A percentile compares a stretch with the other conserved stretches of the same genome.
Conservation (phyloP, 2,113 vertebrate genomes). For the Nymphicus hollandicus region DNA sequence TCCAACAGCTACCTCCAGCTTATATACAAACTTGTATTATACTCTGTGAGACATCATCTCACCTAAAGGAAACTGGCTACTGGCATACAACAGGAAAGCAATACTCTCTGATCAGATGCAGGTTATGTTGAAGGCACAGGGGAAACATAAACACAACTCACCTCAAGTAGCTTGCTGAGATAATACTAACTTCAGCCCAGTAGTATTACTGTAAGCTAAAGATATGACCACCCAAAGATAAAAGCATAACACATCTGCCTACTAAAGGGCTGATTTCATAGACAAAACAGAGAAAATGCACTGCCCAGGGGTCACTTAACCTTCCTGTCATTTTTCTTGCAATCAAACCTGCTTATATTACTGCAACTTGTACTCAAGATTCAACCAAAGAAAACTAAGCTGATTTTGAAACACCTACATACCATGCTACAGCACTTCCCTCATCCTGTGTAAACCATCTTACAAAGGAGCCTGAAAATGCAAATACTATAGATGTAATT, state of each 20-base stretch:
- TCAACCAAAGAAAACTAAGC: neutral
- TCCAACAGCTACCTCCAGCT: neutral
- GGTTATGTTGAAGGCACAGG: neutral
- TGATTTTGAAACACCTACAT: neutral
- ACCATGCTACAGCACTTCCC: no score
- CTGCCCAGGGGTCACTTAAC: neutral
- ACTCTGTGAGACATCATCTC: neutral
- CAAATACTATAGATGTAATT: neutral
- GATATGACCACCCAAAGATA: neutral
- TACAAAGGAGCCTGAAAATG: neutral
- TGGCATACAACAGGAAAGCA: neutral
- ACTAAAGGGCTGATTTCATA: neutral
- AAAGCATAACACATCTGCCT: neutral
- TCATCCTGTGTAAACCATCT: accelerated
- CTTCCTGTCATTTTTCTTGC: neutral
- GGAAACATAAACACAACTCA: neutral
- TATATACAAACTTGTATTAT: neutral
- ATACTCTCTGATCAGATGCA: neutral
- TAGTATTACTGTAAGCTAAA: neutral
- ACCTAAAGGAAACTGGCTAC: neutral
- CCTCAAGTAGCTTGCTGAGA: neutral
- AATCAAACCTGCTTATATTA: neutral
- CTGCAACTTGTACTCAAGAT: neutral
- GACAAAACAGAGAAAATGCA: neutral
- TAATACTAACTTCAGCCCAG: neutral